Percentiles rank a stretch among this genome's conserved stretches.
Evolutionary conservation across 2,888 invertebrate species (phyloP).

Genomic region (Alitta virens): DNA sequence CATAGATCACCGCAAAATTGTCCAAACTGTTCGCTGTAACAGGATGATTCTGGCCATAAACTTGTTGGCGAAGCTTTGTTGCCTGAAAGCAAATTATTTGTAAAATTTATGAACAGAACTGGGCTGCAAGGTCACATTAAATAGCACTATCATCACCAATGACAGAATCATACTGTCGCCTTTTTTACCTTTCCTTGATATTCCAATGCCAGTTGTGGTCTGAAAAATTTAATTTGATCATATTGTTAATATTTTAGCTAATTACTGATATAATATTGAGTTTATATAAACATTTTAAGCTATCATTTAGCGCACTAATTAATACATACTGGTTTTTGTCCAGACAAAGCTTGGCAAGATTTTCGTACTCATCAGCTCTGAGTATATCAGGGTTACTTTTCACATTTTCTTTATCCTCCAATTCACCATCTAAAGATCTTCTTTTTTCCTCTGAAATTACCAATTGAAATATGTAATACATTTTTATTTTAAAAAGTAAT

Average conservation of each 20-base stretch:
- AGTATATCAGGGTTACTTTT: conserved; percentile 33
- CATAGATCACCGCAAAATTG: conserved; percentile 49
- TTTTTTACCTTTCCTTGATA: conserved; percentile 41
- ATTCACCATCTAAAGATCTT: neutral
- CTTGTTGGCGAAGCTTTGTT: conserved; percentile 44
- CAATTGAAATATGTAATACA: no score
- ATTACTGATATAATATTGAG: neutral
- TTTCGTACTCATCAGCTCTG: conserved; percentile 49
- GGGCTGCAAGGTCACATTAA: no score
- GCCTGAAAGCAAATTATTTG: conserved; percentile 31
- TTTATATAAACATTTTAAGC: neutral
- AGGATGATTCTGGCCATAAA: conserved; percentile 43
- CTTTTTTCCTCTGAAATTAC: conserved; percentile 2
- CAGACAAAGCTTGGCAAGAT: conserved; percentile 45
- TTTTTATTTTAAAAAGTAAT: no score
- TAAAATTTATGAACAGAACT: no score
- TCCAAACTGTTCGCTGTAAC: conserved; percentile 44
- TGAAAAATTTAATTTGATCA: conserved; percentile 28
- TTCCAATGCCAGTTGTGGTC: conserved; percentile 44
- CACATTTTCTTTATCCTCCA: neutral
- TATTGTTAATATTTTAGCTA: neutral
- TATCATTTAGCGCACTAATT: no score
- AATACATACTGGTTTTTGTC: conserved; percentile 48
- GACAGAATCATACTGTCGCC: no score
- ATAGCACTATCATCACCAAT: no score